phyloP scores from a whole-genome alignment of 23 tunicate genomes.

The Botrylloides violaceus region DNA sequence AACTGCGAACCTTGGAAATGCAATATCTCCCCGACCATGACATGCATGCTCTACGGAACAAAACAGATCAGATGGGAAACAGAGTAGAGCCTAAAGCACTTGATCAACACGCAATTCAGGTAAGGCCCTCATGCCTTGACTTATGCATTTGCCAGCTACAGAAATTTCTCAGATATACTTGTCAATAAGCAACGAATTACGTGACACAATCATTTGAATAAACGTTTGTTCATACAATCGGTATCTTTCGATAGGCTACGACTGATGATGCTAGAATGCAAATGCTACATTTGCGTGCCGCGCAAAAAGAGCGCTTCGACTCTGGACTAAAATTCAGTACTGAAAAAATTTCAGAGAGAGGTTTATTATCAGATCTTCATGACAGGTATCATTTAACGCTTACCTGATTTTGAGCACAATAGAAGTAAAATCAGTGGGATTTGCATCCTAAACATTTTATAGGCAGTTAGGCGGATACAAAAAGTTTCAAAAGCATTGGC shows the following conservation, averaged over 20 bases:
- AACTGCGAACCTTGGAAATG: constrained; percentile 35
- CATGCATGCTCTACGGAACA: constrained; percentile 68
- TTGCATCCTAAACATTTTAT: not conserved
- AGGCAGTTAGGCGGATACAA: constrained; percentile 68
- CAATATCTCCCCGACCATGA: constrained; percentile 52
- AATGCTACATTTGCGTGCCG: not conserved
- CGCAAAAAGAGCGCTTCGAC: constrained; percentile 20
- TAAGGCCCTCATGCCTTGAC: too few species aligned
- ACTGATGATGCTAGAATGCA: constrained; percentile 16
- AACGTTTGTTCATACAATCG: not conserved
- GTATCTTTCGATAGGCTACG: not conserved
- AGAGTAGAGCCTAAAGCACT: constrained; percentile 49
- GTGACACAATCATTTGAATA: too few species aligned
- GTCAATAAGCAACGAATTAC: too few species aligned
- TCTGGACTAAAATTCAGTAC: constrained; percentile 61
- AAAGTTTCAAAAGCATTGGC: constrained; percentile 31
- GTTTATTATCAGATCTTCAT: constrained; percentile 41
- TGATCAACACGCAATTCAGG: constrained; percentile 62
- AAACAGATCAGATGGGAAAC: constrained; percentile 60
- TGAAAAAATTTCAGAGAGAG: constrained; percentile 54
- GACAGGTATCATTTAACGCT: too few species aligned
- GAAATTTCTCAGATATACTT: too few species aligned
- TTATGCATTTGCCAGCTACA: too few species aligned
- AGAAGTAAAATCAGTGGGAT: not conserved
- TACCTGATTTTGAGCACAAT: too few species aligned